Evolutionary conservation across 1,140 invertebrate species (phyloP).

Genomic region (Pachyrhynchus sulphureomaculatus): DNA sequence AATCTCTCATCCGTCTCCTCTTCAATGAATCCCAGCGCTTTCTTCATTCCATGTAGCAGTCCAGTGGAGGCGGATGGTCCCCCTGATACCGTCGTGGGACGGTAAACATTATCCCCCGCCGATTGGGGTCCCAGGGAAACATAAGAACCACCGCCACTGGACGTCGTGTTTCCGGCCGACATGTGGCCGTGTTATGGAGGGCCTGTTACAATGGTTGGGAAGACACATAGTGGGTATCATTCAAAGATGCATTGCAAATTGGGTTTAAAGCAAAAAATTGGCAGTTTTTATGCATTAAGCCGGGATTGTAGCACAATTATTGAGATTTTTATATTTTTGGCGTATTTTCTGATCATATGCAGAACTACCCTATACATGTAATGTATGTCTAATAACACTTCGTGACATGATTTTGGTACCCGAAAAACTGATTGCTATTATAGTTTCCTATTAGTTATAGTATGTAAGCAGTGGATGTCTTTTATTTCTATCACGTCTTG

Average conservation of each 20-base stretch:
- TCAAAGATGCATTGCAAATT: conserved; percentile 19
- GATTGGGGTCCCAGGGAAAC: conserved; percentile 61
- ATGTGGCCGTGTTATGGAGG: background rate
- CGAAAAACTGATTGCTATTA: no score
- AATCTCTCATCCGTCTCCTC: conserved; percentile 55
- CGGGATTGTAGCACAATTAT: background rate
- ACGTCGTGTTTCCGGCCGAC: conserved; percentile 50
- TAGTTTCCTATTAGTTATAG: no score
- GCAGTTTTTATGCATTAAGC: background rate
- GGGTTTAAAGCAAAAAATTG: background rate
- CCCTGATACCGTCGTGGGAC: conserved; percentile 63
- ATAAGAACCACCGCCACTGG: conserved; percentile 61
- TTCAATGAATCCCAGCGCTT: conserved; percentile 61
- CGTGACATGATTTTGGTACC: no score
- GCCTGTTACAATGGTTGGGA: conserved; percentile 13
- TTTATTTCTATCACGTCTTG: no score
- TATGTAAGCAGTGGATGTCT: no score
- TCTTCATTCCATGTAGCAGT: conserved; percentile 63
- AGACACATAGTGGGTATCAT: conserved; percentile 24
- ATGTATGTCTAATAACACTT: no score
- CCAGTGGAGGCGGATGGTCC: conserved; percentile 55
- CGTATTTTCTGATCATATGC: no score
- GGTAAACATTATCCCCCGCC: conserved; percentile 64
- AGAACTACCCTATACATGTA: no score
- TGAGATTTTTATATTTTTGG: background rate